These are phyloP conservation scores for Cheilosia variabilis DNA, from an alignment of 2,888 invertebrate genomes.

Conservation along the genomic window DNA sequence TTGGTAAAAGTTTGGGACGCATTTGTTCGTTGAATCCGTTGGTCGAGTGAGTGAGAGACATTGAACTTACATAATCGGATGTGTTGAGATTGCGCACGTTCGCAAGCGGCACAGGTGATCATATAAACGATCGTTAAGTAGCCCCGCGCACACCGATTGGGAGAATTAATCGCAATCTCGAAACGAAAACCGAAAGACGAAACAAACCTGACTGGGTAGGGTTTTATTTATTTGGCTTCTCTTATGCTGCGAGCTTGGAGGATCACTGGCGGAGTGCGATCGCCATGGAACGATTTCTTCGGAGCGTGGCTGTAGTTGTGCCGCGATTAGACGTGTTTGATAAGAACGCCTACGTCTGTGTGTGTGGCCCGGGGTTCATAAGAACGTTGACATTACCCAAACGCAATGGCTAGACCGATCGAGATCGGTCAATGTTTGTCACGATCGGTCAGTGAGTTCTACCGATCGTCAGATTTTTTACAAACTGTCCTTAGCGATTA, in stretches of 20 bases:
- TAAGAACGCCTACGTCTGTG: constrained; percentile 22
- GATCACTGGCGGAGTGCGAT: neutral
- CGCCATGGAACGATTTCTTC: neutral
- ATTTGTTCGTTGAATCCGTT: constrained; percentile 17
- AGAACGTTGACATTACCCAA: constrained; percentile 37
- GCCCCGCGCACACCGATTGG: constrained; percentile 18
- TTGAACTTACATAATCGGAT: constrained; percentile 63
- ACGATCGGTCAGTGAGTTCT: too few relatives aligned
- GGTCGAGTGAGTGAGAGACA: constrained; percentile 43
- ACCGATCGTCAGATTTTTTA: too few relatives aligned
- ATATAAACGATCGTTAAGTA: constrained; percentile 70
- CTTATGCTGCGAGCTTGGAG: constrained; percentile 10
- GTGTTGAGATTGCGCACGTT: constrained; percentile 29
- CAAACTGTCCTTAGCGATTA: too few relatives aligned
- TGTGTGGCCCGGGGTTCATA: neutral
- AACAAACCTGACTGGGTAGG: too few relatives aligned
- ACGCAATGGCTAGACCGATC: neutral
- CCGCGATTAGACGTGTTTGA: constrained; percentile 57
- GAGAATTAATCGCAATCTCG: constrained; percentile 42
- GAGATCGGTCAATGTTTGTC: neutral
- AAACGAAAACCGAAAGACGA: constrained; percentile 12
- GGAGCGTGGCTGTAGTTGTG: constrained; percentile 23
- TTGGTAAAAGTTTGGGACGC: constrained; percentile 21
- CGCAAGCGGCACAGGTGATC: constrained; percentile 47
- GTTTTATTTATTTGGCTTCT: constrained; percentile 14